These are phyloP conservation scores for Chiroxiphia lanceolata DNA, from an alignment of 2,797 vertebrate genomes.

Conservation along the genomic window DNA sequence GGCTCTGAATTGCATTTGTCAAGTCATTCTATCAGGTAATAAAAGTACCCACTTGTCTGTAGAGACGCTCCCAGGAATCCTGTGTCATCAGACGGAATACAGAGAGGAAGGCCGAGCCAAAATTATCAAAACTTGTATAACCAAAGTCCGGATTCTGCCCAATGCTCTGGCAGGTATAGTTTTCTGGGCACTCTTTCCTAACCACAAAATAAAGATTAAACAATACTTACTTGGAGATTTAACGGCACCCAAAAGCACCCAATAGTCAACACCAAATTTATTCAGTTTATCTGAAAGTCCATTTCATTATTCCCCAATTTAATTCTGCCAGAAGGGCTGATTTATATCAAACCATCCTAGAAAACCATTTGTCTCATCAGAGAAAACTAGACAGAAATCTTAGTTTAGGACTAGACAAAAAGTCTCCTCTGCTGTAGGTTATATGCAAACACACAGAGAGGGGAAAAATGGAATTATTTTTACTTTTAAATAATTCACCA, in stretches of 20 bases:
- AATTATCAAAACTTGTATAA: conserved; percentile 94
- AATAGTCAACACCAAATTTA: not conserved
- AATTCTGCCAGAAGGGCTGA: not conserved
- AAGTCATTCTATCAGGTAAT: not conserved
- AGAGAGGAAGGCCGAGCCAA: conserved; percentile 93
- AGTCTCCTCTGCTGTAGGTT: not conserved
- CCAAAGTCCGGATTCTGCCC: conserved; percentile 87
- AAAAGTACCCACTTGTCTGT: conserved; percentile 85
- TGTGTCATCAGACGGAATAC: conserved; percentile 96
- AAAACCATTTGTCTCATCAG: not conserved
- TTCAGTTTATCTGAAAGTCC: not conserved
- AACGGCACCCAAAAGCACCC: not conserved
- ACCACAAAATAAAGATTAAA: not conserved
- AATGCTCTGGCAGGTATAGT: conserved; percentile 76
- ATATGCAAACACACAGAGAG: not conserved
- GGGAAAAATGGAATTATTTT: not conserved
- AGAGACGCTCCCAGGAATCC: conserved; percentile 93
- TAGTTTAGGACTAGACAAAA: not conserved
- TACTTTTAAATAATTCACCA: not conserved
- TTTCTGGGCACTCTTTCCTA: conserved; percentile 74
- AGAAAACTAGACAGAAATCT: not conserved
- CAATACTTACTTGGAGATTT: not conserved
- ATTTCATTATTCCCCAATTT: not conserved
- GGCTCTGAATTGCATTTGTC: not conserved
- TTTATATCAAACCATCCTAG: not conserved